phyloP scores from a whole-genome alignment of 2,888 invertebrate species.

The Drosophila pegasa region DNA sequence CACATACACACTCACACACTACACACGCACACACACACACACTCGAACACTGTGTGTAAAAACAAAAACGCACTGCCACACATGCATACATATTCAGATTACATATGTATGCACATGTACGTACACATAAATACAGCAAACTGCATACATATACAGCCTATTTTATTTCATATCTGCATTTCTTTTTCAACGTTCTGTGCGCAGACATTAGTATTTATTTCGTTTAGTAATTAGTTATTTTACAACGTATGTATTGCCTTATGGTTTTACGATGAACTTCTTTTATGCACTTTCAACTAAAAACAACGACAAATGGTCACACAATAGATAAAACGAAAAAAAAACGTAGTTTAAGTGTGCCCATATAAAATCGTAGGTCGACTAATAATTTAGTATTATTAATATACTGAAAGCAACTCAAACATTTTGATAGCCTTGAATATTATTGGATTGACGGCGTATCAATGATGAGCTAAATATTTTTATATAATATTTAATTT shows the following conservation, averaged over 20 bases:
- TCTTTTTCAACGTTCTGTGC: slow-evolving; percentile 34
- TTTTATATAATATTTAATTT: not conserved
- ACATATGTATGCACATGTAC: slow-evolving; percentile 51
- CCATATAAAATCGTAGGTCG: slow-evolving; percentile 15
- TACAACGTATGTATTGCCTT: slow-evolving; percentile 36
- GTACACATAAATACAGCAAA: slow-evolving; percentile 65
- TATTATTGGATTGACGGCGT: not conserved
- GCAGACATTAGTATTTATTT: slow-evolving; percentile 42
- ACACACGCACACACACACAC: not conserved
- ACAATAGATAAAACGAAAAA: slow-evolving; percentile 63
- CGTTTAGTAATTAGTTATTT: slow-evolving; percentile 26
- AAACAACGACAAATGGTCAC: slow-evolving; percentile 64
- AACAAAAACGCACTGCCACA: slow-evolving; percentile 58
- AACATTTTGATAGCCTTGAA: not conserved
- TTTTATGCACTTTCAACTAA: slow-evolving; percentile 61
- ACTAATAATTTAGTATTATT: slow-evolving; percentile 20
- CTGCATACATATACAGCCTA: slow-evolving; percentile 60
- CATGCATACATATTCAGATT: slow-evolving; percentile 47
- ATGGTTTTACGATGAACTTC: slow-evolving; percentile 36
- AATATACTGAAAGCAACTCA: slow-evolving; percentile 6
- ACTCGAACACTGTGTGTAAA: slow-evolving; percentile 26
- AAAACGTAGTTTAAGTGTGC: slow-evolving; percentile 45
- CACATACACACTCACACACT: slow-evolving; percentile 8
- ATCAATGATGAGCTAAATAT: not conserved
- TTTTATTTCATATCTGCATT: slow-evolving; percentile 51